A percentile compares a stretch with the other conserved stretches of the same genome.
Conservation (phyloP, 2,888 invertebrate species). For the Agrochola lychnidis region DNA sequence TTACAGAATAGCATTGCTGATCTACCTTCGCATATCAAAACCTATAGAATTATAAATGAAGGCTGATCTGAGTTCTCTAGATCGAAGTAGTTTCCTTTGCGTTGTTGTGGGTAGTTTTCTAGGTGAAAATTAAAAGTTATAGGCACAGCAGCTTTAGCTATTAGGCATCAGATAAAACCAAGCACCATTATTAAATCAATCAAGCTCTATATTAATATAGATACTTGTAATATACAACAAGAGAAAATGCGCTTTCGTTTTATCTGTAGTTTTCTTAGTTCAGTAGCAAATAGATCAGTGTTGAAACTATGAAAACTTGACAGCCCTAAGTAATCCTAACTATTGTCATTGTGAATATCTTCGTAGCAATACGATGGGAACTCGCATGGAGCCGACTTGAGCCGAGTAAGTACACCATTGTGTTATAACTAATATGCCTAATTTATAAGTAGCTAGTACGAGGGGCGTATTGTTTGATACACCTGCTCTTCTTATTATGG, state of each 20-base stretch:
- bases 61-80: conserved; percentile 22
- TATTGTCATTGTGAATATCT: conserved; percentile 65
- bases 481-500: conserved; percentile 57
- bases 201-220: background rate
- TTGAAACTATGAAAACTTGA: conserved; percentile 8
- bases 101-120: background rate
- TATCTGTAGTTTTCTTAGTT: conserved; percentile 10
- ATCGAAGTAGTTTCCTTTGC: conserved; percentile 29
- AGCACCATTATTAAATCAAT: background rate
- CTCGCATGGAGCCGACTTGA: conserved; percentile 57
- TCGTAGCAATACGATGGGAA: conserved; percentile 67
- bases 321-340: conserved; percentile 53
- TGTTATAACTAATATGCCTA: conserved; percentile 63
- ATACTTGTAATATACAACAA: background rate
- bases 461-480: conserved; percentile 60
- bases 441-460: conserved; percentile 61
- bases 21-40: background rate
- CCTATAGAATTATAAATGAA: background rate
- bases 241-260: conserved; percentile 11
- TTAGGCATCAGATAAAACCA: background rate
- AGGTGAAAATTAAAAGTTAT: conserved; percentile 1
- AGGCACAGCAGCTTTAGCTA: background rate
- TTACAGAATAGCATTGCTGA: too few relatives aligned
- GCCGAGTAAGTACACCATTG: conserved; percentile 65
- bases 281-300: background rate